Evolutionary conservation across 2,113 vertebrate species (phyloP), one percentile per base, ranked within the genome.

Genomic region (Sebastes fasciatus): DNA sequence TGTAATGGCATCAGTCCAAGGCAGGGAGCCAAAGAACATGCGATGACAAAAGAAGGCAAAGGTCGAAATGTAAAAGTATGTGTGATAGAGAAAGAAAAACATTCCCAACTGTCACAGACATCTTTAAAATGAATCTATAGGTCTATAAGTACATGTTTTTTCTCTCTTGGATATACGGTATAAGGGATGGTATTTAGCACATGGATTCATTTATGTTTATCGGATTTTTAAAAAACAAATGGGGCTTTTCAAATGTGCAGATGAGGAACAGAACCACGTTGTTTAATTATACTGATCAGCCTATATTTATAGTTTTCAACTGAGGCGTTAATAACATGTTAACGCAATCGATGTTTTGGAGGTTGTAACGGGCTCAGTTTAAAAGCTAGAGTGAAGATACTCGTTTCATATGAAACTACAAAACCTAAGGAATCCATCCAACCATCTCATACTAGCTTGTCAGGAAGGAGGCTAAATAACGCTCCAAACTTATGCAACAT

Each of bases 1-100:
- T 84, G 60, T 42, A 51, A 63, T 70, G 86, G 86, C 79, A 21
- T 75, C 6, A 4, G 72, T 68, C 8, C 58, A 26, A 43, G 13
- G 10, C 0, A 40, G 34, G 13, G 40, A 49, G 65, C 8, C 16
- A 43, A 61, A 77, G 19, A 61, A 16, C 16, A 67, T 7, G 23
- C 43, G 48, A 48, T 55, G 58, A 5, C 8, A 73, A 7, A 10
- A 48, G 48, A 52, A 62, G 40, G 19, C 45, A 80, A 80, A 65
- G 65, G 74, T 86, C 10, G 86, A 66, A 62, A 62, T 34, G 34
- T 13, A 6, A 42, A 40, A 9, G 6, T 62, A 11, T 60, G 21
- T 62, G 26, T 3, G 23, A 43, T 7, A 43, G 8, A 75, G 21
- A 43, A 13, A 51, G 63, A 26, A 58, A 52, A 49, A 17, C 11